Evolutionary conservation across 2,113 vertebrate genomes (phyloP), one percentile per base, ranked within the genome.

Genomic region (Ascaphus truei): DNA sequence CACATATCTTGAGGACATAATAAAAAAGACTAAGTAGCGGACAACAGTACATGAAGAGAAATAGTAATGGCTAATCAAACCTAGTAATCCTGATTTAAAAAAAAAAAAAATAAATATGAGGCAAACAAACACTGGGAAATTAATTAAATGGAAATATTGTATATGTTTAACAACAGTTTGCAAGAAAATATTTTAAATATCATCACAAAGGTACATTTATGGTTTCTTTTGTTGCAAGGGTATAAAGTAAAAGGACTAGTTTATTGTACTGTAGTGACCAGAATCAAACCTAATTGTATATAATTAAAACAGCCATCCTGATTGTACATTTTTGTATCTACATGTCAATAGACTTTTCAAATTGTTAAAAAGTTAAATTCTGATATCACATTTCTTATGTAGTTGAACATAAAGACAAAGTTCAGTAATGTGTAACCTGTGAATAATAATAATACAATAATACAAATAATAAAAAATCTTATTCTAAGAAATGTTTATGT

Each of bases 221-320:
- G 20, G 43, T 47, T 16, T 22, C 23, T 47, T 47, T 20, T 22
- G 43, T 47, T n/a, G n/a, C n/a, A n/a, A n/a, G n/a, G 1, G 76
- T 76, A 79, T 75, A 73, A 79, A 83, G 45, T 47, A 60, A 23
- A 77, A 82, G 79, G 75, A 72, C 18, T 52, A 45, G 30, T 25
- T 8, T 74, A 34, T 36, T 50, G 4, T 68, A 26, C 65, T 31
- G 25, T 79, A 77, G 8, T 77, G 73, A 64, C 58, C 59, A 81
- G 83, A 81, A 79, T 83, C 71, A 82, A 74, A 79, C 68, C 72
- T 73, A 83, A 79, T 57, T 77, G 30, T 73, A 68, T 53, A 57
- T 5, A 72, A 27, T 83, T 79, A 80, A 13, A 72, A 39, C 6
- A 73, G 33, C 36, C 69, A n/a, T n/a, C n/a, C n/a, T n/a, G n/a